These are phyloP conservation scores for Mimachlamys varia DNA, from an alignment of 2,888 invertebrate species.

Conservation along the genomic window DNA sequence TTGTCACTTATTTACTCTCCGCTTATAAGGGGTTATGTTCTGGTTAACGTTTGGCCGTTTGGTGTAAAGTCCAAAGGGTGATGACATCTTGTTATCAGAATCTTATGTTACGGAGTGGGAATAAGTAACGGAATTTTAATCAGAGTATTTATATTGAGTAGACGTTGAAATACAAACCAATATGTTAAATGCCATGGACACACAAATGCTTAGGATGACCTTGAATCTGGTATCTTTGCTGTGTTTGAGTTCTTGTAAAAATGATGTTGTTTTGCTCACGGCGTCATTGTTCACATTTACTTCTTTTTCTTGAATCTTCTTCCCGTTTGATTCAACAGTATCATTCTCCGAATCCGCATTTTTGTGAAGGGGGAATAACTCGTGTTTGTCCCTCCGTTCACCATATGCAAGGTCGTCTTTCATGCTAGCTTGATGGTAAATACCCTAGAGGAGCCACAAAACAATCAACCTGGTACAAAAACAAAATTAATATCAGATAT, in stretches of 20 bases:
- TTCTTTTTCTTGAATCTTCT: background rate
- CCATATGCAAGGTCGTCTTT: background rate
- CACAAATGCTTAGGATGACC: background rate
- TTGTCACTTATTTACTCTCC: no score
- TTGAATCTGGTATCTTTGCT: background rate
- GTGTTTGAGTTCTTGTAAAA: background rate
- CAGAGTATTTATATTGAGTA: no score
- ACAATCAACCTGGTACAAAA: background rate
- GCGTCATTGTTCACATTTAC: background rate
- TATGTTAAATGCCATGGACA: constrained; percentile 20
- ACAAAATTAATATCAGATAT: no score
- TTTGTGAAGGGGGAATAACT: background rate
- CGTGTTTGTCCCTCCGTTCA: background rate
- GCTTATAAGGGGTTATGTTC: no score
- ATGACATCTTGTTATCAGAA: background rate
- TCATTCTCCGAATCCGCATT: background rate
- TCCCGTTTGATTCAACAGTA: background rate
- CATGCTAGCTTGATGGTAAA: background rate
- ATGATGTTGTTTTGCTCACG: background rate
- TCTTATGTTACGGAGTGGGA: no score
- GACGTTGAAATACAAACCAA: background rate
- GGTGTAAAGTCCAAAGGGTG: no score
- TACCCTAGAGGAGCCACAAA: background rate
- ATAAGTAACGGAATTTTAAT: no score
- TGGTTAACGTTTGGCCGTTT: no score